Percentiles rank a stretch among this genome's conserved stretches.
These are phyloP conservation scores for Neelides sp. DNA, from an alignment of 1,140 invertebrate genomes.

Conservation along the genomic window DNA sequence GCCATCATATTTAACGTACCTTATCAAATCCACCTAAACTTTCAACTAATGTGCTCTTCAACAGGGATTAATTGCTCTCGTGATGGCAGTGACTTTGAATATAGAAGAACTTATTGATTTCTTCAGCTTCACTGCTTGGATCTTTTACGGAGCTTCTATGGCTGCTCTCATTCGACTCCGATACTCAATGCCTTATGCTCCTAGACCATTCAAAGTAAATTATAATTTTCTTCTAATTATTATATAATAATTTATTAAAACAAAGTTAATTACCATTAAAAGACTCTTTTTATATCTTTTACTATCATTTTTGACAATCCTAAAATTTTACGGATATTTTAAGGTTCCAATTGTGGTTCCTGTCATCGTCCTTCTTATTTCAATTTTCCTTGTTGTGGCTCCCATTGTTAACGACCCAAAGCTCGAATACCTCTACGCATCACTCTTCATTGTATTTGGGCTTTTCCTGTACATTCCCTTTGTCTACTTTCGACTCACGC, in stretches of 20 bases:
- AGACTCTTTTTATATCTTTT: too few relatives aligned
- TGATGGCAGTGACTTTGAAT: conserved; percentile 77
- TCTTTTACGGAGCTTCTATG: conserved; percentile 86
- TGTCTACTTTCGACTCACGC: conserved; percentile 37
- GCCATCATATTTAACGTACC: conserved; percentile 43
- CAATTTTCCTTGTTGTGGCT: conserved; percentile 41
- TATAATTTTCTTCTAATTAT: too few relatives aligned
- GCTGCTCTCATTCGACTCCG: conserved; percentile 75
- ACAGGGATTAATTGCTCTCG: conserved; percentile 37
- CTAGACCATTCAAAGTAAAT: conserved; percentile 65
- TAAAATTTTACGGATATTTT: too few relatives aligned
- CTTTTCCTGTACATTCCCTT: conserved; percentile 43
- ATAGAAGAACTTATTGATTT: conserved; percentile 85
- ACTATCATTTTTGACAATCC: too few relatives aligned
- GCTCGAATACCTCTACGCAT: conserved; percentile 38
- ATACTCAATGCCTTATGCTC: conserved; percentile 71
- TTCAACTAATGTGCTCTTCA: too few relatives aligned
- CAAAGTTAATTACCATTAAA: too few relatives aligned
- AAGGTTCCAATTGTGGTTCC: conserved; percentile 43
- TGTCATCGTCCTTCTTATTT: conserved; percentile 38
- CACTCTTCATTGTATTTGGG: conserved; percentile 40
- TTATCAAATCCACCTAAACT: too few relatives aligned
- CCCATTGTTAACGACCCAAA: conserved; percentile 41
- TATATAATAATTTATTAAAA: too few relatives aligned
- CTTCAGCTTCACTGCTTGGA: conserved; percentile 91